Conservation (phyloP, 2,888 invertebrate genomes). For the Drosophila leonis region DNA sequence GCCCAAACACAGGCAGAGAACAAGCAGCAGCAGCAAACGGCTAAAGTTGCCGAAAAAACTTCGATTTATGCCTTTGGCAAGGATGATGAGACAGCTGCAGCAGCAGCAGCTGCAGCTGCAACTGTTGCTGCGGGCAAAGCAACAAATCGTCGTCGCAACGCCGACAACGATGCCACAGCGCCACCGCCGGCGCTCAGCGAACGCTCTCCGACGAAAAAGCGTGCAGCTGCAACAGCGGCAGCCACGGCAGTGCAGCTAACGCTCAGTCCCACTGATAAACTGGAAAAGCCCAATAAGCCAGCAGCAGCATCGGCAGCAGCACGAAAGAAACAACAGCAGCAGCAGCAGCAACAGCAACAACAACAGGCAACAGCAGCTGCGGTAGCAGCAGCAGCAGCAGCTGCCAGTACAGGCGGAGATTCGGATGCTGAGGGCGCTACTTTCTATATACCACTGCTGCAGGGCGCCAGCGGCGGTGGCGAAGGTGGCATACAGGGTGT, state of each 20-base stretch:
- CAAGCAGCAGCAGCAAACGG: constrained; percentile 46
- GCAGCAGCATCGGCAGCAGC: constrained; percentile 51
- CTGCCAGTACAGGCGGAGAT: constrained; percentile 70
- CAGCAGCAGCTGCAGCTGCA: constrained; percentile 8
- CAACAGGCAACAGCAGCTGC: constrained; percentile 41
- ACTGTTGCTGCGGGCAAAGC: constrained; percentile 29
- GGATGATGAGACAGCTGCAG: constrained; percentile 86
- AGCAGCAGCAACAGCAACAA: constrained; percentile 47
- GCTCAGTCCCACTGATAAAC: constrained; percentile 85
- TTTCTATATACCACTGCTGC: constrained; percentile 88
- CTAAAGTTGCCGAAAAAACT: constrained; percentile 15
- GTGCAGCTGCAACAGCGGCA: constrained; percentile 69
- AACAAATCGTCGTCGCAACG: constrained; percentile 85
- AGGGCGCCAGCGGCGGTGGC: constrained; percentile 85
- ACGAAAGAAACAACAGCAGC: constrained; percentile 57
- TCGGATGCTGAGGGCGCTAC: constrained; percentile 87
- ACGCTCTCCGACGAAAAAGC: constrained; percentile 71
- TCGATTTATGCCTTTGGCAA: constrained; percentile 91
- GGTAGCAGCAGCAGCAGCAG: constrained; percentile 38
- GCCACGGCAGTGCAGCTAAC: constrained; percentile 84
- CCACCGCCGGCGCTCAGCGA: constrained; percentile 64
- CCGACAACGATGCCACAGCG: constrained; percentile 53
- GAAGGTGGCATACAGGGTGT: constrained; percentile 88
- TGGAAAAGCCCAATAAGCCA: constrained; percentile 79
- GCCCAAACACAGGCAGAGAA: constrained; percentile 40